Evolutionary conservation across 2,888 invertebrate species (phyloP).

Genomic region (Rapana venosa): DNA sequence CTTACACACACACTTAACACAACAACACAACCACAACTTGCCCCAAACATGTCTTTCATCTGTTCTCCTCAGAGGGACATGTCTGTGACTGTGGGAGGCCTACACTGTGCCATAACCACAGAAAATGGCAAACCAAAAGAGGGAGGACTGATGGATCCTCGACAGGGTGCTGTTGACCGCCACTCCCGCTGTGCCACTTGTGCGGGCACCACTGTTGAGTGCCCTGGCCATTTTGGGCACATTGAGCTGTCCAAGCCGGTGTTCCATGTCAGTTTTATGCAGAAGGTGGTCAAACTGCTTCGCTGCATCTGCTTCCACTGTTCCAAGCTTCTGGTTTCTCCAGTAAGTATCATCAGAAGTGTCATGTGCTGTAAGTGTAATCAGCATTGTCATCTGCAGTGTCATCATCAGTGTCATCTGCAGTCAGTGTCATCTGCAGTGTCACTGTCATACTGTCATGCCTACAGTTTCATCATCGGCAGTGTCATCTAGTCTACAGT

Average conservation of each 20-base stretch:
- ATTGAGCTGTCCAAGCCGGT: constrained; percentile 99
- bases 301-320: constrained; percentile 99
- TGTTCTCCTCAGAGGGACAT: constrained; percentile 89
- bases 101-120: constrained; percentile 97
- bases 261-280: constrained; percentile 97
- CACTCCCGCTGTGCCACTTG: constrained; percentile 82
- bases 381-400: too few species aligned
- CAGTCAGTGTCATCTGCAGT: too few species aligned
- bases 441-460: too few species aligned
- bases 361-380: not conserved
- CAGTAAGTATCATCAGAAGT: constrained; percentile 83
- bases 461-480: too few species aligned
- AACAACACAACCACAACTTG: not conserved
- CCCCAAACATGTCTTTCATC: not conserved
- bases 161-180: constrained; percentile 98
- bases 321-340: constrained; percentile 96
- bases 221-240: constrained; percentile 99
- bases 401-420: too few species aligned
- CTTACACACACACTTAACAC: not conserved
- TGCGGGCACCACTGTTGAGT: constrained; percentile 95
- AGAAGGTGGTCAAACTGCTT: constrained; percentile 96
- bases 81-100: constrained; percentile 96
- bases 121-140: constrained; percentile 98
- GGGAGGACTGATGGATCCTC: constrained; percentile 99
- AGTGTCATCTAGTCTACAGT: too few species aligned